A percentile compares a stretch with the other conserved stretches of the same genome.
Conservation (phyloP, 37 sponge, comb jelly and placozoan genomes). For the Halichondria panicea region DNA sequence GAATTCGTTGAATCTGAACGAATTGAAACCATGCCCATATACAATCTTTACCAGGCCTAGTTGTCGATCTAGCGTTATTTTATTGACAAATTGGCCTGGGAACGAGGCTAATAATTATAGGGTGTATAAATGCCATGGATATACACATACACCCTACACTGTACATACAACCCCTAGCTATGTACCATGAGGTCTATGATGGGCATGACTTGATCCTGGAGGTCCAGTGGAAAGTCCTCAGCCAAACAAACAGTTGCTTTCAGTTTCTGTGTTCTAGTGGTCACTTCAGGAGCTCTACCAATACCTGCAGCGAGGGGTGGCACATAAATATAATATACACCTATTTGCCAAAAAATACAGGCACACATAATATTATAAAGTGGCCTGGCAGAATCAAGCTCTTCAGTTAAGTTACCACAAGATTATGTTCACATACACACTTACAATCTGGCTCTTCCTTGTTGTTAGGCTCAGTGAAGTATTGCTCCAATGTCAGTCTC, state of each 20-base stretch:
- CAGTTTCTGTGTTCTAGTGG: slow-evolving; percentile 75
- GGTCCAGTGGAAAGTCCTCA: slow-evolving; percentile 87
- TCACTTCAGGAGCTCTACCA: slow-evolving; percentile 69
- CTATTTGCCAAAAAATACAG: too few relatives aligned
- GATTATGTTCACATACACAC: neutral
- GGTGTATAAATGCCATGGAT: too few relatives aligned
- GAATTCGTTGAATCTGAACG: too few relatives aligned
- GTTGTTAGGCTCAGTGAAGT: slow-evolving; percentile 58
- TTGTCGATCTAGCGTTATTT: too few relatives aligned
- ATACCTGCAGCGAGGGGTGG: slow-evolving; percentile 69
- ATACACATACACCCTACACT: too few relatives aligned
- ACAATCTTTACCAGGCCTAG: too few relatives aligned
- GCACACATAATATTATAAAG: too few relatives aligned
- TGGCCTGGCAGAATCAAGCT: neutral
- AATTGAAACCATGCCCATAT: too few relatives aligned
- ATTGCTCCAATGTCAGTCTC: slow-evolving; percentile 55
- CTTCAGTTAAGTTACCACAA: neutral
- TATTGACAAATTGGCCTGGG: too few relatives aligned
- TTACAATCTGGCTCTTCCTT: slow-evolving; percentile 67
- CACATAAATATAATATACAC: neutral
- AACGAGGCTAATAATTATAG: too few relatives aligned
- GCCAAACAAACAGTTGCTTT: slow-evolving; percentile 94
- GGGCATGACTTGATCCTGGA: slow-evolving; percentile 91
- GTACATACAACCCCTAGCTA: too few relatives aligned
- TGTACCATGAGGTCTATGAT: slow-evolving; percentile 88